Evolutionary conservation across 23 tunicate species (phyloP).

Genomic region (Halocynthia aurantium): DNA sequence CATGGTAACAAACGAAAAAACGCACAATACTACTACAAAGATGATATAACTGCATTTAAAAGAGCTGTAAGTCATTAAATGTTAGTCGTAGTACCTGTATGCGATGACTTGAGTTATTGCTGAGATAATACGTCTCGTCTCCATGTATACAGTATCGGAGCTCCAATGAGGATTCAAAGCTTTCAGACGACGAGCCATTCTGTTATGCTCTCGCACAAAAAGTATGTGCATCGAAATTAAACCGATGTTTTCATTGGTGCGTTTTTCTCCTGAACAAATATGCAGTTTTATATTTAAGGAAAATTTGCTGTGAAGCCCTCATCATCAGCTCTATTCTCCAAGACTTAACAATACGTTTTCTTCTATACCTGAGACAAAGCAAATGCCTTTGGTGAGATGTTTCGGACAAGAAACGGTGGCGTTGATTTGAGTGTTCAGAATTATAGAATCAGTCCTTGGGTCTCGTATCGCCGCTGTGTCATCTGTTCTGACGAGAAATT

Average conservation of each 20-base stretch:
- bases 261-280: slow-evolving; percentile 32
- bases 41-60: too few relatives aligned
- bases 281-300: too few relatives aligned
- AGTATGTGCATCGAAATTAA: slow-evolving; percentile 41
- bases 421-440: too few relatives aligned
- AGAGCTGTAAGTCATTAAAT: too few relatives aligned
- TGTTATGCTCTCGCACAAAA: slow-evolving; percentile 67
- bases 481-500: background rate
- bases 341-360: too few relatives aligned
- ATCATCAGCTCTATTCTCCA: too few relatives aligned
- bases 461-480: background rate
- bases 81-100: slow-evolving; percentile 32
- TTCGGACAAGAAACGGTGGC: slow-evolving; percentile 11
- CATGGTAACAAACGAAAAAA: too few relatives aligned
- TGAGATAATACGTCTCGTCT: slow-evolving; percentile 53
- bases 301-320: too few relatives aligned
- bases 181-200: slow-evolving; percentile 54
- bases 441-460: slow-evolving; percentile 2
- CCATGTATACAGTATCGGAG: slow-evolving; percentile 35
- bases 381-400: slow-evolving; percentile 6
- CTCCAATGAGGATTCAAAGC: slow-evolving; percentile 54
- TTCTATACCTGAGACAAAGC: slow-evolving; percentile 12
- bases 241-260: slow-evolving; percentile 79
- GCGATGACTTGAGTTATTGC: slow-evolving; percentile 56
- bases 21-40: too few relatives aligned